Evolutionary conservation across 2,888 invertebrate species (phyloP), one percentile per base, ranked within the genome.

Genomic region (Myopa testacea): DNA sequence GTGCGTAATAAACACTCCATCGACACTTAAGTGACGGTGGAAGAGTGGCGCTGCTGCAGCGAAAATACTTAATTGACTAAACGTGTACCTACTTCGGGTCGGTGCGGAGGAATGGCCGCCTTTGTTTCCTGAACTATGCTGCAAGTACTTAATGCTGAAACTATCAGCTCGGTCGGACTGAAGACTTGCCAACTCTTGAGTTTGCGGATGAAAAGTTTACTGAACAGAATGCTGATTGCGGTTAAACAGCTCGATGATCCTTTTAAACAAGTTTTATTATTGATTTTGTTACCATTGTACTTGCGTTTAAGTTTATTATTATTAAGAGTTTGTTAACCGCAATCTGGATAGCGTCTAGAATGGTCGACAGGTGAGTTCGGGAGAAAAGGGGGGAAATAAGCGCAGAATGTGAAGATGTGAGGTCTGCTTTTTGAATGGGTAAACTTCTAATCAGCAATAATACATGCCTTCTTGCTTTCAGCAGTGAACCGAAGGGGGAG

Each of bases 1-100:
- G 65, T 74, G 65, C 65, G 52, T 65, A 74, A 74, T 74, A 74
- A 74, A 74, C 74, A 74, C 74, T 55, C 55, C 55, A 55, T 67
- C 73, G 63, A 73, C 65, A 52, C 74, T 58, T 34, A 37, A 65
- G 74, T 74, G 74, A 63, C 74, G 74, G 45, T 65, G 52, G 74
- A 74, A 26, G 52, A 14, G 70, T 19, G 19, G 45, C 14, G 69
- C 72, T 40, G 73, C 73, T 40, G 73, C 72, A 65, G 63, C 74
- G 34, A 26, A 34, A 74, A 60, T 63, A 63, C 50, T 65, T 74
- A 74, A 74, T 74, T 74, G 74, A 74, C 63, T 65, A 74, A 63
- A 74, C 74, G 74, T 74, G 74, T 74, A 52, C 16, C 45, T 14
- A 19, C 8, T 14, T 8, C 71, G 60, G 38, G n/a, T 5, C 16